Conservation (phyloP, 1,140 invertebrate species). For the Scaptomyza hsui region DNA sequence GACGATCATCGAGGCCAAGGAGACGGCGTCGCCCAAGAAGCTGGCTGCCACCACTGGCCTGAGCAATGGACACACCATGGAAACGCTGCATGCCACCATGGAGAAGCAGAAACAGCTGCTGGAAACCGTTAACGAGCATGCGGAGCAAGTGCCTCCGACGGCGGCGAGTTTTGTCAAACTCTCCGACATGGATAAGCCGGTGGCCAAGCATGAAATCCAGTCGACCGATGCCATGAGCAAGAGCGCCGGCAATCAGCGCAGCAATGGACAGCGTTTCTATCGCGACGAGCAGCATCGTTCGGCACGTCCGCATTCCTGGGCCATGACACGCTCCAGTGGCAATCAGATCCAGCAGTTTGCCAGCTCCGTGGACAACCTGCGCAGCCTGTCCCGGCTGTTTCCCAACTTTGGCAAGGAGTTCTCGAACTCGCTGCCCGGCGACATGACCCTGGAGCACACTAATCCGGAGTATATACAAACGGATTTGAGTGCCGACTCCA, state of each 20-base stretch:
- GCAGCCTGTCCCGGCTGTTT: slow-evolving; percentile 83
- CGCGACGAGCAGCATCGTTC: slow-evolving; percentile 86
- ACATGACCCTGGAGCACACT: slow-evolving; percentile 65
- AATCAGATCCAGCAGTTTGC: slow-evolving; percentile 80
- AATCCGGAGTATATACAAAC: slow-evolving; percentile 73
- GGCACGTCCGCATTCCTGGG: slow-evolving; percentile 85
- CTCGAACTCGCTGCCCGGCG: slow-evolving; percentile 77
- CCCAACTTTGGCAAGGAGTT: slow-evolving; percentile 84
- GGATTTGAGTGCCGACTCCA: slow-evolving; percentile 79
- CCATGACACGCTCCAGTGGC: slow-evolving; percentile 85
- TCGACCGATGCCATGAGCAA: slow-evolving; percentile 78
- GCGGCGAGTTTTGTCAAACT: slow-evolving; percentile 85
- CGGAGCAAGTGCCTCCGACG: slow-evolving; percentile 36
- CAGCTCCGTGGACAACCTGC: slow-evolving; percentile 81
- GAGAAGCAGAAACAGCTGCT: slow-evolving; percentile 82
- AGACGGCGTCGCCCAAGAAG: slow-evolving; percentile 81
- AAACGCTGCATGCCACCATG: slow-evolving; percentile 81
- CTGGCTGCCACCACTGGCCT: slow-evolving; percentile 22
- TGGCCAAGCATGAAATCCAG: slow-evolving; percentile 73
- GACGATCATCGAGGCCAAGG: slow-evolving; percentile 82
- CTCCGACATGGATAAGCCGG: slow-evolving; percentile 86
- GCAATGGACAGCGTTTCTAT: slow-evolving; percentile 77
- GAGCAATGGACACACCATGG: slow-evolving; percentile 75
- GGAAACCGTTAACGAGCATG: slow-evolving; percentile 79
- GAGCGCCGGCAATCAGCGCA: slow-evolving; percentile 82